Evolutionary conservation across 2,113 vertebrate species (phyloP).

Genomic region (Ursus arctos): DNA sequence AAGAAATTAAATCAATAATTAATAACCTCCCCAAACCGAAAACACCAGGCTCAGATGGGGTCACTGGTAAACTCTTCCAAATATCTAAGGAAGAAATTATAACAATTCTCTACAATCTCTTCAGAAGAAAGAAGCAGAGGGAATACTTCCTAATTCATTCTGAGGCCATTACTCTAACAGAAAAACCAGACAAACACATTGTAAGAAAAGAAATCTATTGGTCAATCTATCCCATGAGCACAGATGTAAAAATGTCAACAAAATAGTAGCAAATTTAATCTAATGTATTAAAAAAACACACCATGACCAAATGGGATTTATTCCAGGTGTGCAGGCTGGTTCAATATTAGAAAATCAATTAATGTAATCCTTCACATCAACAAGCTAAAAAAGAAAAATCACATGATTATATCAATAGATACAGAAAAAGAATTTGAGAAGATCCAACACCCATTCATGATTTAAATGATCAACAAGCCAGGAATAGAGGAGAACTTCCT

Average conservation of each 20-base stretch:
- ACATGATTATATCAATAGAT: not conserved
- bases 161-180: not conserved
- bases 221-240: not conserved
- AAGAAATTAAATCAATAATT: not conserved
- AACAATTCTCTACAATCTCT: not conserved
- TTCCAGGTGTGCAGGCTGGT: not conserved
- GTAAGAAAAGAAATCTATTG: not conserved
- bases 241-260: not conserved
- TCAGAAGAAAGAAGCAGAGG: not conserved
- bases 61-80: not conserved
- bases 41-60: not conserved
- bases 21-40: not conserved
- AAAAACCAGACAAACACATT: not conserved
- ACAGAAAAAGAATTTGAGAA: not conserved
- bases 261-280: not conserved
- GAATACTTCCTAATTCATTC: not conserved
- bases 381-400: not conserved
- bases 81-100: not conserved
- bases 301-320: not conserved
- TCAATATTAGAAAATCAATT: not conserved
- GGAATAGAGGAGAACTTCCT: not conserved
- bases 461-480: not conserved
- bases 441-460: not conserved
- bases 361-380: not conserved
- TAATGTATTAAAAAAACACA: not conserved